Conservation (phyloP, 2,797 vertebrate species). For the Distichodus sexfasciatus region DNA sequence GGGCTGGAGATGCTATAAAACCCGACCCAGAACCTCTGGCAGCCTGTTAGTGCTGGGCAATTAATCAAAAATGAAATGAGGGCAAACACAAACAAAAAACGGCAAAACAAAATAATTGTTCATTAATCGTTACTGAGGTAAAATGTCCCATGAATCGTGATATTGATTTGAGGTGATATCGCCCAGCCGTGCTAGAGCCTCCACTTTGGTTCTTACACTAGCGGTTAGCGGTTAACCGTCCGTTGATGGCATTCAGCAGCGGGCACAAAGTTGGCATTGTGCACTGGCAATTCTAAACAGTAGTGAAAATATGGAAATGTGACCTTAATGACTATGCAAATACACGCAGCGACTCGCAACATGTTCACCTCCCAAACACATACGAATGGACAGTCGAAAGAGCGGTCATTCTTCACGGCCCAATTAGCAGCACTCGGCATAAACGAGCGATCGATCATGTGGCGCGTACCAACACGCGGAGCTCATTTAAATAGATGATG, state of each 20-base stretch:
- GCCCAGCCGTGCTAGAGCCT: too few relatives aligned
- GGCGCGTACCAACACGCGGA: neutral
- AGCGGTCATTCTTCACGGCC: neutral
- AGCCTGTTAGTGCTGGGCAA: too few relatives aligned
- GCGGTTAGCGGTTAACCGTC: neutral
- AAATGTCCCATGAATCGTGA: too few relatives aligned
- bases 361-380: neutral
- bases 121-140: too few relatives aligned
- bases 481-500: too few relatives aligned
- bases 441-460: conserved; percentile 1
- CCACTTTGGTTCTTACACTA: neutral
- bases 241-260: neutral
- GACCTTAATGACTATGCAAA: conserved; percentile 65
- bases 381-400: too few relatives aligned
- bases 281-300: conserved; percentile 16
- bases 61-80: too few relatives aligned
- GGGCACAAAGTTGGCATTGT: conserved; percentile 44
- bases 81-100: too few relatives aligned
- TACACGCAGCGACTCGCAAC: conserved; percentile 33
- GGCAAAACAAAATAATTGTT: too few relatives aligned
- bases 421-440: neutral
- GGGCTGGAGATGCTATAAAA: too few relatives aligned
- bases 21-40: neutral
- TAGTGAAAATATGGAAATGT: conserved; percentile 64
- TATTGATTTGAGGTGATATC: too few relatives aligned